Evolutionary conservation across 1,140 invertebrate species (phyloP).

Genomic region (Papilio xuthus): DNA sequence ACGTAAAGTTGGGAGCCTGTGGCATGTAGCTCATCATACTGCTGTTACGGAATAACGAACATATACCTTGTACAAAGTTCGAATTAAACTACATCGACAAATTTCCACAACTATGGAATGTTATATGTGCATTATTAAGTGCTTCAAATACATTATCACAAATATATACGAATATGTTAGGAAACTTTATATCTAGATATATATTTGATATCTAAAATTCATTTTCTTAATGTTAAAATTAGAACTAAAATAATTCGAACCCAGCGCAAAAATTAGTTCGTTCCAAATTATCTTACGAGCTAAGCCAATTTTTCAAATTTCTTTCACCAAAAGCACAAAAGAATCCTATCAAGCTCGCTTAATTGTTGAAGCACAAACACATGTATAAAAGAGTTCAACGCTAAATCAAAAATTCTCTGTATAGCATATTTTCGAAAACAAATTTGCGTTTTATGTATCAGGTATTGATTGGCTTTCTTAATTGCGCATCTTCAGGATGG

Average conservation of each 20-base stretch:
- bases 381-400: not conserved
- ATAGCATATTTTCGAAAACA: not conserved
- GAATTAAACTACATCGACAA: constrained; percentile 14
- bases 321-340: too few species aligned
- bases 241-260: too few species aligned
- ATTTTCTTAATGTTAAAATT: not conserved
- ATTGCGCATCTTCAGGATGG: constrained; percentile 28
- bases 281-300: too few species aligned
- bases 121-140: not conserved
- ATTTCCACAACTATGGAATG: constrained; percentile 15
- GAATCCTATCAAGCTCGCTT: not conserved
- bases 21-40: constrained; percentile 29
- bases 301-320: too few species aligned
- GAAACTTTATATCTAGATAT: too few species aligned
- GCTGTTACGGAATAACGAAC: constrained; percentile 16
- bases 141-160: not conserved
- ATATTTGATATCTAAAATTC: too few species aligned
- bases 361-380: not conserved
- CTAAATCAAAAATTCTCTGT: not conserved
- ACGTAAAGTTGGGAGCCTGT: constrained; percentile 22
- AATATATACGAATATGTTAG: not conserved
- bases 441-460: constrained; percentile 3
- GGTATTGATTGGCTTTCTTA: constrained; percentile 28
- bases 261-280: too few species aligned
- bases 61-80: constrained; percentile 20